Conservation (phyloP, 2,113 vertebrate species). For the Psammodynastes pulverulentus region DNA sequence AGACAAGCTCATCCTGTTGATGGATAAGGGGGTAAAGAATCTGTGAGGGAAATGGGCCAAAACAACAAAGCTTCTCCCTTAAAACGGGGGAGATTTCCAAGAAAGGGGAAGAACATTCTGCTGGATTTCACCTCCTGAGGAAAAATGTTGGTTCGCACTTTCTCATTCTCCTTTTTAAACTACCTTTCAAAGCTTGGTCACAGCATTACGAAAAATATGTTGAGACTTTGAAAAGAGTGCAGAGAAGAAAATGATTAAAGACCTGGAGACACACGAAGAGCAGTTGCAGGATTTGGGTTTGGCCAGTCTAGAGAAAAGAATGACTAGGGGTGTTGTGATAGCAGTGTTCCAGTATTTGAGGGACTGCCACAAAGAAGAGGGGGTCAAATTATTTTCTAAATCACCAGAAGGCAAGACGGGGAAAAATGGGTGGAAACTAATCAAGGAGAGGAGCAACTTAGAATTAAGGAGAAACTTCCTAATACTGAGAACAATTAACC, state of each 20-base stretch:
- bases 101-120: neutral
- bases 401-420: neutral
- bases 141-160: neutral
- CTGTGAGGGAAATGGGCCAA: neutral
- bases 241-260: neutral
- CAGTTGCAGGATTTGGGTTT: neutral
- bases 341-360: neutral
- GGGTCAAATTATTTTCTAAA: neutral
- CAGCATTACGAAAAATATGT: neutral
- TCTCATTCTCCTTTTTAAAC: neutral
- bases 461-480: neutral
- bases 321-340: neutral
- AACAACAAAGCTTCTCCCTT: neutral
- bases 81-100: neutral
- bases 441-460: no score
- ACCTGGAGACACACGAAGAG: neutral
- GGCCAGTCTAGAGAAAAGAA: neutral
- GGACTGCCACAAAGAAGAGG: neutral
- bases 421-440: neutral
- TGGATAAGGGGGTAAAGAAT: neutral
- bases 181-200: neutral
- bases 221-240: neutral
- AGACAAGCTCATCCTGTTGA: neutral
- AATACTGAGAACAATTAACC: neutral
- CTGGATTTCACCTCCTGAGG: neutral